Evolutionary conservation across 2,113 vertebrate genomes (phyloP).

Genomic region (Urocolius indicus): DNA sequence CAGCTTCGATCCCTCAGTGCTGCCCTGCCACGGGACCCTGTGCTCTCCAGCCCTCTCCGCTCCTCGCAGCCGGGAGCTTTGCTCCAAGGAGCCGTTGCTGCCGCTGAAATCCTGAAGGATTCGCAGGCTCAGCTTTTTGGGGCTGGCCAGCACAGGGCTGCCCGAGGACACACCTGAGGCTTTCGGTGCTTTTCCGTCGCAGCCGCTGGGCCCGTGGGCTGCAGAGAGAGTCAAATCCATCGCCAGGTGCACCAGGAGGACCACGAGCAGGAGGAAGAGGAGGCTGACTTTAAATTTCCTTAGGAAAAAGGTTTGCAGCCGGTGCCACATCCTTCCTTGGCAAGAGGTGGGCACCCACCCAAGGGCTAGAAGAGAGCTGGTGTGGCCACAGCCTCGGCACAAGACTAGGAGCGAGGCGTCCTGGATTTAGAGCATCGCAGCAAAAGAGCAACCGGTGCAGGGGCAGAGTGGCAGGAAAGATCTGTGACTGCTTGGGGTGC

Average conservation of each 20-base stretch:
- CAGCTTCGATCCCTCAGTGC: slow-evolving; percentile 68
- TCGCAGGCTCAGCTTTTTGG: slow-evolving; percentile 35
- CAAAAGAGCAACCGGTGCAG: not conserved
- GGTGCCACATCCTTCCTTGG: slow-evolving; percentile 26
- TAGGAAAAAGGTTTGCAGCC: slow-evolving; percentile 41
- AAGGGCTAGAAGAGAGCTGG: not conserved
- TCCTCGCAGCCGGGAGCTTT: not conserved
- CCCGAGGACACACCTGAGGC: rapidly evolving
- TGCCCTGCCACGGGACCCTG: rapidly evolving
- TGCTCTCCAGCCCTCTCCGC: not conserved
- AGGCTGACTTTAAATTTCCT: slow-evolving; percentile 76
- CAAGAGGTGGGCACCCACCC: not conserved
- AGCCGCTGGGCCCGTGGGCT: not conserved
- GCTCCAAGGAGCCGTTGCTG: slow-evolving; percentile 56
- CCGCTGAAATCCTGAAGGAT: slow-evolving; percentile 66
- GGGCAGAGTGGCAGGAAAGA: not conserved
- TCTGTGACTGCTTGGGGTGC: rapidly evolving
- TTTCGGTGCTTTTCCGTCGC: not conserved
- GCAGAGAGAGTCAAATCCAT: slow-evolving; percentile 64
- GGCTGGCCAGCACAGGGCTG: rapidly evolving
- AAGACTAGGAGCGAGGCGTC: not conserved
- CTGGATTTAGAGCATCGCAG: not conserved
- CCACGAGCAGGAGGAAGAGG: slow-evolving; percentile 72
- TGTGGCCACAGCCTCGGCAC: not conserved
- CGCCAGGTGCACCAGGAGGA: slow-evolving; percentile 75